A percentile compares a stretch with the other conserved stretches of the same genome.
These are phyloP conservation scores for Philonicus albiceps DNA, from an alignment of 2,888 invertebrate species.

Conservation along the genomic window DNA sequence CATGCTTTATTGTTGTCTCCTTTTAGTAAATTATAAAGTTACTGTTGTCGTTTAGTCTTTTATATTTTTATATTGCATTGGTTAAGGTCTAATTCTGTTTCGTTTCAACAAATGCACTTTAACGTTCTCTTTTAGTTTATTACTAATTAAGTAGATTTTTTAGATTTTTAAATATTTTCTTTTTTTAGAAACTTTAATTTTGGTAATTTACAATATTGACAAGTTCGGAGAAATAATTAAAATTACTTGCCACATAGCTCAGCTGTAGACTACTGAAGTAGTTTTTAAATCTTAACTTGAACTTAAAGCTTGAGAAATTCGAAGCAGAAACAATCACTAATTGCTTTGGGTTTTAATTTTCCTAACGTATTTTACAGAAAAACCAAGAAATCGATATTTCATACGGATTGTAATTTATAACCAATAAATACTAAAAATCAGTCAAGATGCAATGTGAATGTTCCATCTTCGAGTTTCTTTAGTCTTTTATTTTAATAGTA, in stretches of 20 bases:
- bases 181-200: not conserved
- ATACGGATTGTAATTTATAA: not conserved
- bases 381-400: not conserved
- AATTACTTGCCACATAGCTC: not conserved
- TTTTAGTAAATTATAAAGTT: slow-evolving; percentile 18
- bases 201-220: not conserved
- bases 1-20: slow-evolving; percentile 15
- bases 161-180: not conserved
- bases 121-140: not conserved
- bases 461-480: not conserved
- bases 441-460: not conserved
- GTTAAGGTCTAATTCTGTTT: slow-evolving; percentile 38
- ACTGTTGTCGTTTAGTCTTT: not conserved
- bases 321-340: not conserved
- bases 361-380: too few relatives aligned
- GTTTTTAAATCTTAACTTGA: not conserved
- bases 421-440: not conserved
- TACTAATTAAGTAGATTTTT: not conserved
- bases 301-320: not conserved
- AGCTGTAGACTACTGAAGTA: not conserved
- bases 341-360: too few relatives aligned
- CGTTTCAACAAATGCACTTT: not conserved
- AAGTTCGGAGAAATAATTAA: not conserved
- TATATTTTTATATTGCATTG: slow-evolving; percentile 30
- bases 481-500: not conserved